A percentile compares a stretch with the other conserved stretches of the same genome.
Conservation (phyloP, 2,113 vertebrate species). For the Neotoma lepida region DNA sequence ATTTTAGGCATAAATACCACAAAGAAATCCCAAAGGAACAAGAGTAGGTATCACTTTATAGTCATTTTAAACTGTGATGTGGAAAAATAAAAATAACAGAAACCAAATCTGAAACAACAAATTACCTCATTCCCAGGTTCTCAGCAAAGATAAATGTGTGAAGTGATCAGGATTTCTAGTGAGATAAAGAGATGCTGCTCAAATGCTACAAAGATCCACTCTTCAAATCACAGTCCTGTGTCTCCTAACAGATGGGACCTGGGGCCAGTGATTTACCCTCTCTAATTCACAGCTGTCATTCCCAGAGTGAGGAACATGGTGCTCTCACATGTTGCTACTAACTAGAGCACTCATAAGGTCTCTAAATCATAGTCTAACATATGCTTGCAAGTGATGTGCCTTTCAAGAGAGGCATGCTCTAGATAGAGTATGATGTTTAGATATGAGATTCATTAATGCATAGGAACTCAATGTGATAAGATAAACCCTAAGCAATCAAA, state of each 20-base stretch:
- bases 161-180: not conserved
- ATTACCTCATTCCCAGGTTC: not conserved
- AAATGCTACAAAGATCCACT: not conserved
- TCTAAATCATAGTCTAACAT: not conserved
- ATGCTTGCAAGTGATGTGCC: not conserved
- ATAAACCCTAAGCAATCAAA: not conserved
- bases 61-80: constrained; percentile 1
- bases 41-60: constrained; percentile 13
- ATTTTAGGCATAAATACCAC: constrained; percentile 15
- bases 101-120: constrained; percentile 30
- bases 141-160: not conserved
- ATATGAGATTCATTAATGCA: constrained; percentile 4
- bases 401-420: not conserved
- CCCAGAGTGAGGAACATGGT: not conserved
- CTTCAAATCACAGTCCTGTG: not conserved
- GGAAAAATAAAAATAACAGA: constrained; percentile 39
- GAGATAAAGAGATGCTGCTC: not conserved
- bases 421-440: not conserved
- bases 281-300: not conserved
- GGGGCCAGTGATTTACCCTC: not conserved
- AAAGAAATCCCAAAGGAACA: constrained; percentile 31
- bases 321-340: not conserved
- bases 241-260: not conserved
- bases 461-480: not conserved
- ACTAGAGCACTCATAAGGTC: not conserved